These are phyloP conservation scores for Poecile montanus DNA, from an alignment of 2,797 vertebrate genomes.

Conservation along the genomic window DNA sequence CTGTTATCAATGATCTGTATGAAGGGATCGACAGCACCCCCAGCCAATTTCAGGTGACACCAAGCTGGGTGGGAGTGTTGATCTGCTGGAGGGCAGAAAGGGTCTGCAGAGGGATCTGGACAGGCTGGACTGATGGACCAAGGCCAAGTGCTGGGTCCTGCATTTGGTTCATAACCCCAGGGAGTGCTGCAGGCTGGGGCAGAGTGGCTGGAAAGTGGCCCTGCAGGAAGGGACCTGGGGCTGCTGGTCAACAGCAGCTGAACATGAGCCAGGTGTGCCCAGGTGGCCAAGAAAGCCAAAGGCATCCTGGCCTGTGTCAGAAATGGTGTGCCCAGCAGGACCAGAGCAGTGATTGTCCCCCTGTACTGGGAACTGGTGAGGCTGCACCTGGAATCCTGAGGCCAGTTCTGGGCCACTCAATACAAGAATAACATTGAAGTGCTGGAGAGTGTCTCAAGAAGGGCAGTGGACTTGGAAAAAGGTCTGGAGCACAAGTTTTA, in stretches of 20 bases:
- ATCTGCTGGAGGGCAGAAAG: not conserved
- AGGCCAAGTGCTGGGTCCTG: not conserved
- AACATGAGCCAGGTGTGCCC: not conserved
- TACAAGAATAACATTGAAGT: not conserved
- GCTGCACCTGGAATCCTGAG: not conserved
- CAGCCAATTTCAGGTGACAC: not conserved
- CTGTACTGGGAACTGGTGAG: not conserved
- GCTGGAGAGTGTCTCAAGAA: accelerated
- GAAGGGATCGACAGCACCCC: accelerated
- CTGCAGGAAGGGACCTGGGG: accelerated
- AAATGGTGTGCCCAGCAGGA: not conserved
- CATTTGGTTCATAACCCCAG: not conserved
- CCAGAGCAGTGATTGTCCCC: not conserved
- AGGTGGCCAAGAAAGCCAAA: not conserved
- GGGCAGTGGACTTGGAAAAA: not conserved
- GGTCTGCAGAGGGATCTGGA: not conserved
- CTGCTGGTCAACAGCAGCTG: not conserved
- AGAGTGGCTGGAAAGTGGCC: not conserved
- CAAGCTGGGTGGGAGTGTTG: not conserved
- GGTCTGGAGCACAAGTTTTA: not conserved
- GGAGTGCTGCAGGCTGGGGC: not conserved
- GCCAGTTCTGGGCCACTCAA: not conserved
- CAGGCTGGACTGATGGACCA: not conserved
- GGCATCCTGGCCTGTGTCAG: accelerated
- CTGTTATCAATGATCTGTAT: not conserved